These are phyloP conservation scores for Daboia siamensis DNA, from an alignment of 2,113 vertebrate species.

Conservation along the genomic window DNA sequence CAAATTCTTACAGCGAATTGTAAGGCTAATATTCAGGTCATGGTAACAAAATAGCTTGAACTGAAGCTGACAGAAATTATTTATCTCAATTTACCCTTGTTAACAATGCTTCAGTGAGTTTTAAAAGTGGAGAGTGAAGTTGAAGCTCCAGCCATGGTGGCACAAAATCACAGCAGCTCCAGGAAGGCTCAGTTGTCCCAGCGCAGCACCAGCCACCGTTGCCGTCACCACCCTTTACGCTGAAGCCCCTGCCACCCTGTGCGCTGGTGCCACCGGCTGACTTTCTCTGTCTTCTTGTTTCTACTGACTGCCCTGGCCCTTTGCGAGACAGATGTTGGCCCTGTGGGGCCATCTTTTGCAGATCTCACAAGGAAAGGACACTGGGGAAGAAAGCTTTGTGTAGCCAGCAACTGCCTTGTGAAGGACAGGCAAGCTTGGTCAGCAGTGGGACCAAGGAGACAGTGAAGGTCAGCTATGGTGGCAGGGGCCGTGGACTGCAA, in stretches of 20 bases:
- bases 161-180: not conserved
- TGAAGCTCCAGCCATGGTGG: not conserved
- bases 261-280: not conserved
- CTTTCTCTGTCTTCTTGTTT: not conserved
- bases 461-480: not conserved
- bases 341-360: not conserved
- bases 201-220: not conserved
- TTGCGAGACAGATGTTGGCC: not conserved
- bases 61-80: constrained; percentile 37
- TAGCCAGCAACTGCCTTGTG: not conserved
- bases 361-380: not conserved
- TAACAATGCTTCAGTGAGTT: not conserved
- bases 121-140: not conserved
- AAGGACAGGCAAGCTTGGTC: not conserved
- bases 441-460: not conserved
- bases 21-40: not conserved
- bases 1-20: constrained; percentile 12
- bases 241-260: not conserved
- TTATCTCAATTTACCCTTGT: not conserved
- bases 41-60: not conserved
- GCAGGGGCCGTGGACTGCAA: not conserved
- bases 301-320: not conserved
- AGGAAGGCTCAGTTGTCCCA: not conserved
- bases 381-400: not conserved
- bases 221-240: not conserved